A percentile compares a stretch with the other conserved stretches of the same genome.
These are phyloP conservation scores for Salvelinus sp. DNA, from an alignment of 2,113 vertebrate species.

Conservation along the genomic window DNA sequence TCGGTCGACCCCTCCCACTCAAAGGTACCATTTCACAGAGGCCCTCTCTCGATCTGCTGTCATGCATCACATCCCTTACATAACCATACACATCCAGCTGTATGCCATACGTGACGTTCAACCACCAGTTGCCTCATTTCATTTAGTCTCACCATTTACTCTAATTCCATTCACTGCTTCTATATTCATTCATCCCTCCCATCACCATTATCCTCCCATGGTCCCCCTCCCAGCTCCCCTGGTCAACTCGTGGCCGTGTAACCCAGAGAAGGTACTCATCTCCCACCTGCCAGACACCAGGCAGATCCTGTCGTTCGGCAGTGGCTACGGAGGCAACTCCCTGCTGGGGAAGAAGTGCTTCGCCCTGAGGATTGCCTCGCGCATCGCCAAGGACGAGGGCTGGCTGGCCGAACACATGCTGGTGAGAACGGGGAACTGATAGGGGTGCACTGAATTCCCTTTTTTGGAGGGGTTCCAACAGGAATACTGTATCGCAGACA, in stretches of 20 bases:
- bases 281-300: constrained; percentile 90
- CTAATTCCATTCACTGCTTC: too few relatives aligned
- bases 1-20: constrained; percentile 90
- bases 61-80: too few relatives aligned
- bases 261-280: constrained; percentile 89
- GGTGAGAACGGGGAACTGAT: constrained; percentile 69
- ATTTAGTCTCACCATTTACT: too few relatives aligned
- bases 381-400: constrained; percentile 93
- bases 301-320: constrained; percentile 93
- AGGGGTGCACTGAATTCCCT: background rate
- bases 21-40: constrained; percentile 74
- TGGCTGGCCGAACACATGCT: constrained; percentile 99
- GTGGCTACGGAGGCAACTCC: constrained; percentile 95
- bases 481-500: too few relatives aligned
- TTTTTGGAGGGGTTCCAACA: background rate
- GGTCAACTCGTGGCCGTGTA: constrained; percentile 95
- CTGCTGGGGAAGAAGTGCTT: constrained; percentile 98
- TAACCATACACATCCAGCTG: too few relatives aligned
- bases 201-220: too few relatives aligned
- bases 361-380: constrained; percentile 91
- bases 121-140: too few relatives aligned
- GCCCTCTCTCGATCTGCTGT: background rate
- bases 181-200: too few relatives aligned
- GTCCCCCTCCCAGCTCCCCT: constrained; percentile 76
- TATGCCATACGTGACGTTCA: too few relatives aligned